Conservation (phyloP, 1,140 invertebrate genomes). For the Hycleus phaleratus region DNA sequence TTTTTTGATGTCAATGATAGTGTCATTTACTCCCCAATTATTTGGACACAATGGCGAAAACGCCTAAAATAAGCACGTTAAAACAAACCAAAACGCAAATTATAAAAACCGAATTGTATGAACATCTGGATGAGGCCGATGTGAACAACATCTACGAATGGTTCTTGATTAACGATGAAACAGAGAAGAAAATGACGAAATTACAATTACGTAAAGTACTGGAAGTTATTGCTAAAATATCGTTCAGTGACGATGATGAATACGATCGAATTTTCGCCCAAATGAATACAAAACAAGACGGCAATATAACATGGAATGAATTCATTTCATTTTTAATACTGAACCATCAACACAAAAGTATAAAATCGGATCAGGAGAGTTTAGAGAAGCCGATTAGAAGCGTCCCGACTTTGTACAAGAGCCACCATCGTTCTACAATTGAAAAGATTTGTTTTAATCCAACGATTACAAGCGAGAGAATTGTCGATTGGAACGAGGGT, state of each 20-base stretch:
- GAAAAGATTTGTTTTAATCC: conserved; percentile 53
- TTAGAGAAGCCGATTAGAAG: conserved; percentile 52
- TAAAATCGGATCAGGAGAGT: conserved; percentile 37
- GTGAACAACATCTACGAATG: conserved; percentile 18
- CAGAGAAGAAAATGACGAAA: conserved; percentile 11
- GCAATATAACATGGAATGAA: conserved; percentile 57
- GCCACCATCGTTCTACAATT: conserved; percentile 53
- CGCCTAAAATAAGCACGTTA: too few species aligned
- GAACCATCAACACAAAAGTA: conserved; percentile 55
- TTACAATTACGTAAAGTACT: conserved; percentile 13
- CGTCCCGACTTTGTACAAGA: conserved; percentile 48
- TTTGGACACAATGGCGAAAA: too few species aligned
- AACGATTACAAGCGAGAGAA: conserved; percentile 44
- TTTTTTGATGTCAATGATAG: too few species aligned
- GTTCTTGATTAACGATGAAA: conserved; percentile 6
- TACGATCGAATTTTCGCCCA: too few species aligned
- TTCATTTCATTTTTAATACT: conserved; percentile 58
- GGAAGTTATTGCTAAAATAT: conserved; percentile 14
- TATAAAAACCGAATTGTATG: conserved; percentile 9
- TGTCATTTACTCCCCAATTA: too few species aligned
- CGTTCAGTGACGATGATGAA: conserved; percentile 13
- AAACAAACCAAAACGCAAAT: too few species aligned
- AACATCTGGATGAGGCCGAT: conserved; percentile 21
- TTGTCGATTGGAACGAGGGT: conserved; percentile 48
- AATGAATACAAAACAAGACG: conserved; percentile 38